A percentile compares a stretch with the other conserved stretches of the same genome.
Conservation (phyloP, 2,113 vertebrate species). For the Oplegnathus fasciatus region DNA sequence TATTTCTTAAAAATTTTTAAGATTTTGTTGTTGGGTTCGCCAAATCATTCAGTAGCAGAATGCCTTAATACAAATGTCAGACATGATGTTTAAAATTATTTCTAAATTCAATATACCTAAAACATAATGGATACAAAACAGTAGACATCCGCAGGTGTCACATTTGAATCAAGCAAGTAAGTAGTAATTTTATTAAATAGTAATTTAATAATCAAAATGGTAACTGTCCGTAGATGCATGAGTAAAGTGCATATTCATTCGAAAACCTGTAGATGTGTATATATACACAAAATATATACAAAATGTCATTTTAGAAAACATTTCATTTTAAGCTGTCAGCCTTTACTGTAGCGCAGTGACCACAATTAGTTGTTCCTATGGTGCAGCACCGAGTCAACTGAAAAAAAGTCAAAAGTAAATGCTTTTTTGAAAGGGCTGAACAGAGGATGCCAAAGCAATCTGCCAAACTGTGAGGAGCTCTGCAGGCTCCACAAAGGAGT, state of each 20-base stretch:
- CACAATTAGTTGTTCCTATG: not conserved
- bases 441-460: conserved; percentile 23
- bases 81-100: not conserved
- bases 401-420: not conserved
- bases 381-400: not conserved
- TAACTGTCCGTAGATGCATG: not conserved
- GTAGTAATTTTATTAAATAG: too few species aligned
- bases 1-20: not conserved
- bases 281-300: not conserved
- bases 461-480: conserved; percentile 13
- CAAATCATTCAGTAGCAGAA: not conserved
- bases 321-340: conserved; percentile 5
- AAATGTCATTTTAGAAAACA: not conserved
- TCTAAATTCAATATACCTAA: not conserved
- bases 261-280: not conserved
- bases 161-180: not conserved
- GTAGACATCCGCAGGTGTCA: not conserved
- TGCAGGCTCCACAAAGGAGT: not conserved
- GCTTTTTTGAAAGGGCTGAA: not conserved
- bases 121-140: not conserved
- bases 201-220: not conserved
- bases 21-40: not conserved
- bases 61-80: too few species aligned
- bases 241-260: not conserved
- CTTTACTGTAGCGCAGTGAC: not conserved